A percentile compares a stretch with the other conserved stretches of the same genome.
Evolutionary conservation across 2,113 vertebrate genomes (phyloP).

Genomic region (Mastomys natalensis): DNA sequence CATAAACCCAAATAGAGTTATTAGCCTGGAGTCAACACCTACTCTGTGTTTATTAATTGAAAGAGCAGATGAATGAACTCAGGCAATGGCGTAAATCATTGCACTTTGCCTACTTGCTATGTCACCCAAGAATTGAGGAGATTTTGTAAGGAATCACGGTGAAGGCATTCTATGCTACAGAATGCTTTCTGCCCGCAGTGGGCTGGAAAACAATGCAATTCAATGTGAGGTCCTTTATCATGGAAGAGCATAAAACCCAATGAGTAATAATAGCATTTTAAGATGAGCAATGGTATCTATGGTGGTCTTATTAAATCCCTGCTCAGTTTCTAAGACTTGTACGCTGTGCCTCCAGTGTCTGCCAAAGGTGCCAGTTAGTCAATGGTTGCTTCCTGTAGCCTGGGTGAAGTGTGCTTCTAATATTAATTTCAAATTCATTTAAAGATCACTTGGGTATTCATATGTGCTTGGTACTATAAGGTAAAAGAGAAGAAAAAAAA

Average conservation of each 20-base stretch:
- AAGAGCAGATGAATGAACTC: no score
- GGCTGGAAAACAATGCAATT: not conserved
- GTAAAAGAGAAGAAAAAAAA: not conserved
- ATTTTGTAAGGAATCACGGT: not conserved
- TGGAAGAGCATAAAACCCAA: not conserved
- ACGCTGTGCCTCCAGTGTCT: not conserved
- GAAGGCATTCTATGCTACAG: not conserved
- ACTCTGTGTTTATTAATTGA: no score
- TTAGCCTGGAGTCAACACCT: not conserved
- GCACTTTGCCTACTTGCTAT: no score
- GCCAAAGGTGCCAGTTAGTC: not conserved
- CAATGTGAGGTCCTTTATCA: not conserved
- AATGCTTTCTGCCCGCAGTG: not conserved
- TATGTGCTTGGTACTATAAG: not conserved
- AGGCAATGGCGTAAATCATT: accelerated
- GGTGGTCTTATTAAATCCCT: not conserved
- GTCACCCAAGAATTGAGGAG: accelerated
- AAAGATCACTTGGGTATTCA: not conserved
- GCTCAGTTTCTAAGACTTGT: no score
- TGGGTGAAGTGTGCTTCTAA: not conserved
- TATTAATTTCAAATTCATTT: not conserved
- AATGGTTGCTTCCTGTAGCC: not conserved
- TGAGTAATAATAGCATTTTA: not conserved
- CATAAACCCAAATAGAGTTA: not conserved
- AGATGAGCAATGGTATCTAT: no score